Evolutionary conservation across 2,113 vertebrate genomes (phyloP).

Genomic region (Eira barbara): DNA sequence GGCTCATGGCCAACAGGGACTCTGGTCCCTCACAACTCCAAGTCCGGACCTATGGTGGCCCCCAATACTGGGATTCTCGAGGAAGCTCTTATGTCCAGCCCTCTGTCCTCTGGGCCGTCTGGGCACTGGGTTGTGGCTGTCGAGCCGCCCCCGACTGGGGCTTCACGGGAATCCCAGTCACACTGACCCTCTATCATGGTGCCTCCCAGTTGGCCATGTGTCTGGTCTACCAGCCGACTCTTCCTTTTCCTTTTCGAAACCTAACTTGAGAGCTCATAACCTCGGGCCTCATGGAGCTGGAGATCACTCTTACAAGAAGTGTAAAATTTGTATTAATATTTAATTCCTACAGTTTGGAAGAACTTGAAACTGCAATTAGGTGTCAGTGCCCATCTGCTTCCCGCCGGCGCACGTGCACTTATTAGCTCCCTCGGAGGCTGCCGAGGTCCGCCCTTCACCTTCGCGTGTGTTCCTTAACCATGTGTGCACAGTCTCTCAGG

Average conservation of each 20-base stretch:
- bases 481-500: slow-evolving; percentile 86
- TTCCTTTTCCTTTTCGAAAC: not conserved
- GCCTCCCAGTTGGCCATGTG: not conserved
- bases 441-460: slow-evolving; percentile 79
- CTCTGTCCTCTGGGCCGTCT: not conserved
- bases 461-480: slow-evolving; percentile 87
- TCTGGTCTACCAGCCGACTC: not conserved
- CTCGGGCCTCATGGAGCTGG: slow-evolving; percentile 38
- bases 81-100: not conserved
- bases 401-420: slow-evolving; percentile 77
- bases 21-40: not conserved
- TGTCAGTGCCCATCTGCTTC: slow-evolving; percentile 85
- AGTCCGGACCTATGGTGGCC: not conserved
- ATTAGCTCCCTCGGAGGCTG: slow-evolving; percentile 69
- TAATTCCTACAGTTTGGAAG: slow-evolving; percentile 87
- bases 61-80: not conserved
- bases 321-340: slow-evolving; percentile 88
- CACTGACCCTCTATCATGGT: not conserved
- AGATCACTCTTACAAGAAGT: slow-evolving; percentile 21
- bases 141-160: not conserved
- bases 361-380: slow-evolving; percentile 85
- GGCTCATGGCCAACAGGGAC: not conserved
- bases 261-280: slow-evolving; percentile 39
- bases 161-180: not conserved
- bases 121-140: not conserved